Conservation (phyloP, 2,113 vertebrate genomes). For the Onychostruthus taczanowskii region DNA sequence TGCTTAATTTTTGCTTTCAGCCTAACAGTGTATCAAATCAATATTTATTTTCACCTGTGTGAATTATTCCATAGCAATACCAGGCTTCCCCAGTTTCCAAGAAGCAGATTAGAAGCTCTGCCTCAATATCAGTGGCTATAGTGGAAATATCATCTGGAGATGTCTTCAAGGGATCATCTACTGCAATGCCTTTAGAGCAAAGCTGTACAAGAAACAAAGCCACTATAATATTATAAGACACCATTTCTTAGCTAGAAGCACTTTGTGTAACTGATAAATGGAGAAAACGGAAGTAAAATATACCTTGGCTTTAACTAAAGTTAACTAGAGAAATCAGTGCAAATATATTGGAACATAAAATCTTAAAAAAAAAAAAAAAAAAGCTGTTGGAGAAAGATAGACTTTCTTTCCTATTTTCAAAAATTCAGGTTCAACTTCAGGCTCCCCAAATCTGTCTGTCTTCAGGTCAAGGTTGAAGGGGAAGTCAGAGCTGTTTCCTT, state of each 20-base stretch:
- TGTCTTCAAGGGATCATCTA: slow-evolving; percentile 58
- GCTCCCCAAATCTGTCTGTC: not conserved
- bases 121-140: slow-evolving; percentile 72
- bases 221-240: not conserved
- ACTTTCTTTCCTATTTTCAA: not conserved
- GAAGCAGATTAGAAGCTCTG: slow-evolving; percentile 73
- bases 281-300: not conserved
- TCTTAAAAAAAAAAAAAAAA: not conserved
- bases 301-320: not conserved
- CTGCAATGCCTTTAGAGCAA: slow-evolving; percentile 69
- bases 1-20: not conserved
- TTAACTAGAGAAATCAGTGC: not conserved
- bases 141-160: slow-evolving; percentile 71
- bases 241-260: not conserved
- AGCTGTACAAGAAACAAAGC: slow-evolving; percentile 57
- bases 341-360: not conserved
- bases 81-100: slow-evolving; percentile 69
- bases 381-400: not conserved
- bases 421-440: not conserved
- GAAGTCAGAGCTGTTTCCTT: not conserved
- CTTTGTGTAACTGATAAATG: not conserved
- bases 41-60: slow-evolving; percentile 70
- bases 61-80: slow-evolving; percentile 74
- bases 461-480: not conserved
- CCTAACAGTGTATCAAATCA: not conserved